Evolutionary conservation across 23 tunicate species (phyloP).

Genomic region (Halocynthia roretzi): DNA sequence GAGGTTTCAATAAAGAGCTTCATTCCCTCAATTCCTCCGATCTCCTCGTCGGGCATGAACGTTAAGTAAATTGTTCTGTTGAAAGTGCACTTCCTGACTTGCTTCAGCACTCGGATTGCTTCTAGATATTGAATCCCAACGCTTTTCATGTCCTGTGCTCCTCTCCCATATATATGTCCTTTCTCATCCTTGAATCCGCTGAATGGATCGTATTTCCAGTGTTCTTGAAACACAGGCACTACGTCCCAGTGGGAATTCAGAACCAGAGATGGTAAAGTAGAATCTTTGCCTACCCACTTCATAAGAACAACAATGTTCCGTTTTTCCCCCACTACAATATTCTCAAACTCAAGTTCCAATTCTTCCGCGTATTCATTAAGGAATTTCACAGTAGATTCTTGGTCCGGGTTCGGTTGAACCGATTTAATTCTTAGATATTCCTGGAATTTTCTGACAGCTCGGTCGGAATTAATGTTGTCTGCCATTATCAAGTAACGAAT

Average conservation of each 20-base stretch:
- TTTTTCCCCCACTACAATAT: neutral
- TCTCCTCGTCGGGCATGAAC: constrained; percentile 92
- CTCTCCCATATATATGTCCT: constrained; percentile 87
- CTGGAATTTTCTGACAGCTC: constrained; percentile 58
- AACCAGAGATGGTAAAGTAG: constrained; percentile 64
- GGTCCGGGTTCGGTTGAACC: constrained; percentile 88
- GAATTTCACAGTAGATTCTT: constrained; percentile 14
- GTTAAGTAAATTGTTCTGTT: constrained; percentile 48
- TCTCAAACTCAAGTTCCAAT: neutral
- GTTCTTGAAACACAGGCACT: constrained; percentile 76
- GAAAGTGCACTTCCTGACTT: constrained; percentile 10
- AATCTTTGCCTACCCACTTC: constrained; percentile 68
- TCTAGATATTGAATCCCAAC: constrained; percentile 95
- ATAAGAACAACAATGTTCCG: constrained; percentile 37
- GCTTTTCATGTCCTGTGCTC: constrained; percentile 96
- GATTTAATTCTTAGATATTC: constrained; percentile 80
- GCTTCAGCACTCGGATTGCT: constrained; percentile 59
- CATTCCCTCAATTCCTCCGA: constrained; percentile 83
- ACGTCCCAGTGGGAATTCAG: constrained; percentile 94
- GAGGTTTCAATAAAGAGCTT: constrained; percentile 46
- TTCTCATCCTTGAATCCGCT: constrained; percentile 72
- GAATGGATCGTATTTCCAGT: constrained; percentile 90
- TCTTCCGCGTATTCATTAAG: constrained; percentile 18
- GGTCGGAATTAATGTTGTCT: neutral
- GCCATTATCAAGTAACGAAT: too few species aligned